phyloP scores from a whole-genome alignment of 2,888 invertebrate genomes.

The Petrolisthes cinctipes region DNA sequence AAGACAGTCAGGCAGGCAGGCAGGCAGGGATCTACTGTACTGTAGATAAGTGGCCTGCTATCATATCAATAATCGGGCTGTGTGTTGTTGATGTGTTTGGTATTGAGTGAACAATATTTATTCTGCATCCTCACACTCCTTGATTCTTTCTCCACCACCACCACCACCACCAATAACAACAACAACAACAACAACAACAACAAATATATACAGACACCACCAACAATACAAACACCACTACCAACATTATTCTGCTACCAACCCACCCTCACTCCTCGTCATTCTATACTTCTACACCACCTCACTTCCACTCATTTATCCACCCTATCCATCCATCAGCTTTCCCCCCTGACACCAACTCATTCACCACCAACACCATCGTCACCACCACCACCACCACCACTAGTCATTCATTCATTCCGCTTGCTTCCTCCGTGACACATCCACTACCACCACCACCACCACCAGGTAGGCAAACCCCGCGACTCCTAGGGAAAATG shows the following conservation, averaged over 20 bases:
- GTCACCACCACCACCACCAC: not conserved
- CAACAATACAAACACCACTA: not conserved
- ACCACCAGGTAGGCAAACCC: not conserved
- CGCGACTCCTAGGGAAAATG: not conserved
- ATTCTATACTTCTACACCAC: too few relatives aligned
- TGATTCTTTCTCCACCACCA: not conserved
- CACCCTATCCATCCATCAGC: not conserved
- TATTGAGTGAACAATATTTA: conserved; percentile 8
- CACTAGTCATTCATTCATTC: not conserved
- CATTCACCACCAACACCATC: not conserved
- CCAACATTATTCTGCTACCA: not conserved
- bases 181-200: not conserved
- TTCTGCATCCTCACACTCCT: not conserved
- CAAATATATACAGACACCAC: not conserved
- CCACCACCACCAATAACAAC: not conserved
- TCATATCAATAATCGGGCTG: not conserved
- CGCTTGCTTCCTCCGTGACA: not conserved
- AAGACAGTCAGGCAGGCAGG: too few relatives aligned
- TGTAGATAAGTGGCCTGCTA: too few relatives aligned
- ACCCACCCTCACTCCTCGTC: too few relatives aligned
- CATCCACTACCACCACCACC: not conserved
- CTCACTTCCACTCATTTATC: not conserved
- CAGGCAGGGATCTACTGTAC: too few relatives aligned
- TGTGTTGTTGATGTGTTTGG: not conserved
- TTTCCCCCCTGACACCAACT: not conserved